phyloP scores from a whole-genome alignment of 2,888 invertebrate genomes.

The Alentia gelatinosa region DNA sequence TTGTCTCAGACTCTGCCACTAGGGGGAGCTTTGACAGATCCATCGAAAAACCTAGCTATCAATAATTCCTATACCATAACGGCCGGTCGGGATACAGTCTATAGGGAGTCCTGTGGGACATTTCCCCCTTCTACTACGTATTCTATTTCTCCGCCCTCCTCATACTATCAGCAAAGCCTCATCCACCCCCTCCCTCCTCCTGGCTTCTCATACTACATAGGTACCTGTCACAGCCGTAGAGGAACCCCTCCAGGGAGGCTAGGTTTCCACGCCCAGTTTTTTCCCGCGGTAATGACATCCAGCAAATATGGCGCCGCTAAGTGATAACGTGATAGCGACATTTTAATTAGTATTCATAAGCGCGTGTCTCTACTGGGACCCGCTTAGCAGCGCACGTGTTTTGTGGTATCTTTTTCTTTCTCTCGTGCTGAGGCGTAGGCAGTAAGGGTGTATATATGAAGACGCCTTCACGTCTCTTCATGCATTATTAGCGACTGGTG shows the following conservation, averaged over 20 bases:
- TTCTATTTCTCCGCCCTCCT: neutral
- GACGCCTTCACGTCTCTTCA: no score
- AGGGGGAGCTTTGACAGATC: no score
- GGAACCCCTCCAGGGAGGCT: conserved; percentile 1
- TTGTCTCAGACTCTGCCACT: no score
- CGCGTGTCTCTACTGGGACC: neutral
- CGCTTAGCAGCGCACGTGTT: neutral
- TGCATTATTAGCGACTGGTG: no score
- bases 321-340: conserved; percentile 38
- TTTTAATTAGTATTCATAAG: conserved; percentile 34
- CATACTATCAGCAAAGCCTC: neutral
- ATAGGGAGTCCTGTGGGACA: conserved; percentile 4
- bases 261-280: neutral
- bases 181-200: neutral
- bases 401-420: neutral
- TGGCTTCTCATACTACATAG: neutral
- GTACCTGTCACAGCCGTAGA: neutral
- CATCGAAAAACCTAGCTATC: neutral
- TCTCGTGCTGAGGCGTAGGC: no score
- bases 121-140: neutral
- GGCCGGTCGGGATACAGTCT: neutral
- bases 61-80: conserved; percentile 31
- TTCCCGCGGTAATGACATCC: neutral
- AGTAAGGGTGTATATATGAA: no score
- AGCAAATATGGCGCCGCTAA: neutral